A percentile compares a stretch with the other conserved stretches of the same genome.
These are phyloP conservation scores for Ailurus styani DNA, from an alignment of 2,113 vertebrate genomes.

Conservation along the genomic window DNA sequence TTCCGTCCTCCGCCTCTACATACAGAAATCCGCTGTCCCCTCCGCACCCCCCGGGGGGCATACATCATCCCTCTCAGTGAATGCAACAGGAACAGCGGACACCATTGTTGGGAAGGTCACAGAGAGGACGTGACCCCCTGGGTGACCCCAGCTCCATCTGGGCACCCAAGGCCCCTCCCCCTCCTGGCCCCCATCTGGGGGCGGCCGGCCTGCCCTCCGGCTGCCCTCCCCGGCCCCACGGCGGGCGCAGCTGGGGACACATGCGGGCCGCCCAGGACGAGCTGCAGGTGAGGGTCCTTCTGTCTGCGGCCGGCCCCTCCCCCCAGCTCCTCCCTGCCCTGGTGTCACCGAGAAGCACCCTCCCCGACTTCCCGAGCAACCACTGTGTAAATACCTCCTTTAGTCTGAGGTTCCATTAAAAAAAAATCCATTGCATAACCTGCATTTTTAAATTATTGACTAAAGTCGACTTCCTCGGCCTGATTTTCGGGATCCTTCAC, in stretches of 20 bases:
- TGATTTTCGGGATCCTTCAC: not conserved
- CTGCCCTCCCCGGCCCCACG: not conserved
- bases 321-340: not conserved
- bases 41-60: too few species aligned
- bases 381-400: not conserved
- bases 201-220: not conserved
- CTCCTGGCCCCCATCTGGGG: not conserved
- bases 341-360: not conserved
- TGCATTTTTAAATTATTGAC: not conserved
- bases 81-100: not conserved
- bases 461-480: not conserved
- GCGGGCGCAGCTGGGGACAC: not conserved
- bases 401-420: not conserved
- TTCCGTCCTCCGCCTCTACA: too few species aligned
- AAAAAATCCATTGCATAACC: not conserved
- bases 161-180: accelerated
- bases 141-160: not conserved
- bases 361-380: not conserved
- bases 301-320: not conserved
- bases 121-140: not conserved
- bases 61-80: too few species aligned
- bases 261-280: not conserved
- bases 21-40: too few species aligned
- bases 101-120: not conserved
- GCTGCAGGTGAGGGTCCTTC: not conserved